phyloP scores from a whole-genome alignment of 1,140 invertebrate genomes.

The Calosoma granatense region DNA sequence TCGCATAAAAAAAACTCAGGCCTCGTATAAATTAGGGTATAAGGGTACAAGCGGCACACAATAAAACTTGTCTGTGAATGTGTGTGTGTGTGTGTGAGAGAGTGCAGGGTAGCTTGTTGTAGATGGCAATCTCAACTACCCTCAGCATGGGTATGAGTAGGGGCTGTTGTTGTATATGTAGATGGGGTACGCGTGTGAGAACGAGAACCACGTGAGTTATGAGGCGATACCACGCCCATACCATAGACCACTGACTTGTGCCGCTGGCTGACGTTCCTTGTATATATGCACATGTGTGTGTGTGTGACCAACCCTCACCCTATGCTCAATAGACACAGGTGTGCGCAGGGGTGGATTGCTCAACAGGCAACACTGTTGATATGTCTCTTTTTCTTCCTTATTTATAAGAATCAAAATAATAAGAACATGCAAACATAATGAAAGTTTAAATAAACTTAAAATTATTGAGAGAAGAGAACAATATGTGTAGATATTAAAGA shows the following conservation, averaged over 20 bases:
- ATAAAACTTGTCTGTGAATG: not conserved
- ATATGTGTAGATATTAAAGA: too few species aligned
- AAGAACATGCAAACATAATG: too few species aligned
- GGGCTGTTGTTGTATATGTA: slow-evolving; percentile 7
- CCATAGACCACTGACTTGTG: not conserved
- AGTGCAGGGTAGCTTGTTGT: not conserved
- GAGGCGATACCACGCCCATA: not conserved
- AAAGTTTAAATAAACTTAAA: too few species aligned
- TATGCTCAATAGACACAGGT: not conserved
- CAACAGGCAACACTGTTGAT: too few species aligned
- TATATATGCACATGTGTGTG: not conserved
- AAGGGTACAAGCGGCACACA: not conserved
- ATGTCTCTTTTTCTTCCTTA: too few species aligned
- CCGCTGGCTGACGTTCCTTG: not conserved
- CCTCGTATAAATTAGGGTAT: slow-evolving; percentile 4
- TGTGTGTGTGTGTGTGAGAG: too few species aligned
- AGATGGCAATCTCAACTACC: not conserved
- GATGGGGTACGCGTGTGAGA: not conserved
- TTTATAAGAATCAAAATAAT: too few species aligned
- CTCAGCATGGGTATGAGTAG: too few species aligned
- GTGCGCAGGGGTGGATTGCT: not conserved
- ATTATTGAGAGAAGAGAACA: too few species aligned
- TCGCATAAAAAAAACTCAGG: not conserved
- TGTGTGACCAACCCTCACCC: not conserved
- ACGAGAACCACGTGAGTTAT: slow-evolving; percentile 2